Conservation (phyloP, 64 coral and sea anemone species). For the Montipora capricornis region DNA sequence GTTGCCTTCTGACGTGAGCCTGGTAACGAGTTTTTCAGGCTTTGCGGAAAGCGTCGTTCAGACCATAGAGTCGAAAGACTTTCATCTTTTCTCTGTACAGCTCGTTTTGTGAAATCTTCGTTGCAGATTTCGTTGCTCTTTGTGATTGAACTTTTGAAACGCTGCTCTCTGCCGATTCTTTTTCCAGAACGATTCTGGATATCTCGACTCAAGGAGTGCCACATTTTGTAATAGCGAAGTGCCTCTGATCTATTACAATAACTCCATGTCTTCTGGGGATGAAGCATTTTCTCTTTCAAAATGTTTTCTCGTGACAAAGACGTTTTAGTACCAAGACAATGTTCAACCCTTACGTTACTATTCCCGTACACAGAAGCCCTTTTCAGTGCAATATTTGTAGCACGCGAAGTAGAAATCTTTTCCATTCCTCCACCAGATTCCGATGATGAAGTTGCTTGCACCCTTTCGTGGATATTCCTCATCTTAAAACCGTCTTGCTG, state of each 20-base stretch:
- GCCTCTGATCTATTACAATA: neutral
- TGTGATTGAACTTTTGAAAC: neutral
- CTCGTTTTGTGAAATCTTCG: neutral
- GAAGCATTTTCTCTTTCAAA: conserved; percentile 38
- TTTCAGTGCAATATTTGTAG: conserved; percentile 14
- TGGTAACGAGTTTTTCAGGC: neutral
- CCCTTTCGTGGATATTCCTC: no score
- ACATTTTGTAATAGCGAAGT: neutral
- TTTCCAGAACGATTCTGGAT: neutral
- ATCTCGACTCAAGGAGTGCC: conserved; percentile 11
- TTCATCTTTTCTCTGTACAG: neutral
- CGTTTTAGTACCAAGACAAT: no score
- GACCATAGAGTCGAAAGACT: neutral
- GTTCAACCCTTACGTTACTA: neutral
- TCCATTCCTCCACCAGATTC: neutral
- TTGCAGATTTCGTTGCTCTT: neutral
- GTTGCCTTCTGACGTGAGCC: neutral
- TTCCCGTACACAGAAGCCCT: conserved; percentile 2
- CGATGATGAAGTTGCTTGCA: neutral
- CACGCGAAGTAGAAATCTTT: conserved; percentile 5
- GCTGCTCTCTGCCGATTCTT: neutral
- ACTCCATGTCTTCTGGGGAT: conserved; percentile 8
- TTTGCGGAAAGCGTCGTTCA: no score
- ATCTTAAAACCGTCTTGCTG: neutral
- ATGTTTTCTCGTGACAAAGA: neutral